Conservation (phyloP, 2,113 vertebrate genomes). For the Calyptomena viridis region DNA sequence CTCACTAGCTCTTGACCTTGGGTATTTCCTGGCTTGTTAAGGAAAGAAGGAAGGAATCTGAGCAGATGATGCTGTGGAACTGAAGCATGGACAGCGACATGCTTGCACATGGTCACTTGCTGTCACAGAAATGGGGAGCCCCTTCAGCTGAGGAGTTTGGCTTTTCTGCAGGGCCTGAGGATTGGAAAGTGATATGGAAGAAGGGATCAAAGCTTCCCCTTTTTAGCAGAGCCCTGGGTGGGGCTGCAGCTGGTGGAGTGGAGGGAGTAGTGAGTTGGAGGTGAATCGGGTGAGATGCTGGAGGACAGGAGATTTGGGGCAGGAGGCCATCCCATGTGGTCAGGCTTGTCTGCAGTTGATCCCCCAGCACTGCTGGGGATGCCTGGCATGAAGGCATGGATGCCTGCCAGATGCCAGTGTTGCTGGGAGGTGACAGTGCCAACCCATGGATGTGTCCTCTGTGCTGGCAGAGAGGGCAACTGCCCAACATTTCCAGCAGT, state of each 20-base stretch:
- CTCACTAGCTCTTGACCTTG: neutral
- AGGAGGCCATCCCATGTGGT: neutral
- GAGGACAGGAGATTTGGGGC: neutral
- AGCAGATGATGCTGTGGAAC: neutral
- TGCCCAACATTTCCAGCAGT: neutral
- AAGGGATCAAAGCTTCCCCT: neutral
- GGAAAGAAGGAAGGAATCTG: neutral
- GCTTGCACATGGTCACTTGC: accelerated
- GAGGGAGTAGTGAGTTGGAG: neutral
- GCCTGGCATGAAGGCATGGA: neutral
- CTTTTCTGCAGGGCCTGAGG: neutral
- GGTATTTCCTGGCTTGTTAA: neutral
- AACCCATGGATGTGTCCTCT: neutral
- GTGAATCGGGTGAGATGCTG: neutral
- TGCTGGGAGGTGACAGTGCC: neutral
- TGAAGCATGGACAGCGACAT: neutral
- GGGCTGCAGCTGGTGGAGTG: neutral
- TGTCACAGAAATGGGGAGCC: neutral
- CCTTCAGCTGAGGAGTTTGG: neutral
- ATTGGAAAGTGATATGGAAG: neutral
- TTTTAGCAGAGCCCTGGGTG: neutral
- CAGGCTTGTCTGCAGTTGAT: neutral
- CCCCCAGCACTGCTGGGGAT: neutral
- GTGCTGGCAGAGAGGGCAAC: neutral
- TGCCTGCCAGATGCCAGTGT: accelerated